phyloP scores from a whole-genome alignment of 92 coral and sea anemone species.

The Montipora capitata region DNA sequence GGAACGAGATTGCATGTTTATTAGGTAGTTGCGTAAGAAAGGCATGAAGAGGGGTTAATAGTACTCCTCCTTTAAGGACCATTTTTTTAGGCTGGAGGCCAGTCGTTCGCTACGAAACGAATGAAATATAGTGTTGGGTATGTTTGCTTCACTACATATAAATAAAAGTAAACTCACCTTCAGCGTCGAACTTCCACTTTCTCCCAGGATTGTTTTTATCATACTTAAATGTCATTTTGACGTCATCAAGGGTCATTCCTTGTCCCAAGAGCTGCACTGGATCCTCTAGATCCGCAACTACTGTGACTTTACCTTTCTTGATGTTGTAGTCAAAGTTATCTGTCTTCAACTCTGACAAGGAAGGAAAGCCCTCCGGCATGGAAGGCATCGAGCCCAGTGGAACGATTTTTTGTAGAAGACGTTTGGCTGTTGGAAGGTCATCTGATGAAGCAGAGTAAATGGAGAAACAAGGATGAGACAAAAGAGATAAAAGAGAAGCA shows the following conservation, averaged over 20 bases:
- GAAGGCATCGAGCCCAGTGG: conserved; percentile 88
- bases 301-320: conserved; percentile 83
- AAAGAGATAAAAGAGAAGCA: too few species aligned
- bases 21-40: too few species aligned
- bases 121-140: too few species aligned
- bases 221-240: conserved; percentile 85
- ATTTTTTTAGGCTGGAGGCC: too few species aligned
- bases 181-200: conserved; percentile 94
- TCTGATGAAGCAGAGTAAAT: conserved; percentile 23
- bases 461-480: too few species aligned
- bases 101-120: too few species aligned
- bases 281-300: conserved; percentile 87
- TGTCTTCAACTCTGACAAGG: conserved; percentile 84
- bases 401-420: conserved; percentile 81
- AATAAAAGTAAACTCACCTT: conserved; percentile 57
- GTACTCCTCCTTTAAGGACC: too few species aligned
- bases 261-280: conserved; percentile 88
- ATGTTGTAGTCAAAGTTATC: conserved; percentile 91
- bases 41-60: too few species aligned
- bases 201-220: conserved; percentile 78
- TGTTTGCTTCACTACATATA: too few species aligned
- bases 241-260: conserved; percentile 82
- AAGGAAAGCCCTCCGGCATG: conserved; percentile 95
- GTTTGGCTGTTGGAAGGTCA: conserved; percentile 80
- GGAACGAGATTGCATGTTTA: too few species aligned